These are phyloP conservation scores for Diarsia brunnea DNA, from an alignment of 2,888 invertebrate genomes.

Conservation along the genomic window DNA sequence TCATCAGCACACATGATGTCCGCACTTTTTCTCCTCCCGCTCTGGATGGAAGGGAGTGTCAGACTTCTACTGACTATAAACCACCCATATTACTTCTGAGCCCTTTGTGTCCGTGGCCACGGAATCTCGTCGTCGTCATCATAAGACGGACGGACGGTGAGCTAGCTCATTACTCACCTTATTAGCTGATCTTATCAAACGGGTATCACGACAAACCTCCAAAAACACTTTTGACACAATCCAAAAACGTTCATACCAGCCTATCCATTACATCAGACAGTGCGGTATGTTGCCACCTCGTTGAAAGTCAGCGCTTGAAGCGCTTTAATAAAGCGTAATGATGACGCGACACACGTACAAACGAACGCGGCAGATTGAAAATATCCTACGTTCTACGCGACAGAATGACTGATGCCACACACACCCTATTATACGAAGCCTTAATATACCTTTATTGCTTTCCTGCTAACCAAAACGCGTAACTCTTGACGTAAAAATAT, in stretches of 20 bases:
- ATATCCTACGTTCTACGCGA: conserved; percentile 66
- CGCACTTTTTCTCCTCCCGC: no score
- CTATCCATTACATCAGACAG: conserved; percentile 32
- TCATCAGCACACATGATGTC: no score
- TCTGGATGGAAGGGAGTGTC: no score
- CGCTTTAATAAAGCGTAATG: conserved; percentile 71
- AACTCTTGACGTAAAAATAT: conserved; percentile 58
- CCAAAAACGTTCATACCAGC: background rate
- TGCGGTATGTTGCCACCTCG: conserved; percentile 42
- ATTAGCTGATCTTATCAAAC: background rate
- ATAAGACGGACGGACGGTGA: no score
- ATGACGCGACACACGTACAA: conserved; percentile 59
- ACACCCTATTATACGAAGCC: conserved; percentile 61
- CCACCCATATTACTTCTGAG: no score
- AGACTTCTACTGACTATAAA: no score
- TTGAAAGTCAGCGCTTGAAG: conserved; percentile 49
- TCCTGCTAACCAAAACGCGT: conserved; percentile 60
- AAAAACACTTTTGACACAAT: background rate
- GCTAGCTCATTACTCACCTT: no score
- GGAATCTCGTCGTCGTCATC: no score
- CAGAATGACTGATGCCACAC: conserved; percentile 69
- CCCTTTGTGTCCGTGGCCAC: no score
- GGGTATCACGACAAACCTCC: background rate
- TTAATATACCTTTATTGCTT: conserved; percentile 71
- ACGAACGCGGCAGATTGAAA: conserved; percentile 67